Evolutionary conservation across 2,888 invertebrate species (phyloP).

Genomic region (Galerucella calmariensis): DNA sequence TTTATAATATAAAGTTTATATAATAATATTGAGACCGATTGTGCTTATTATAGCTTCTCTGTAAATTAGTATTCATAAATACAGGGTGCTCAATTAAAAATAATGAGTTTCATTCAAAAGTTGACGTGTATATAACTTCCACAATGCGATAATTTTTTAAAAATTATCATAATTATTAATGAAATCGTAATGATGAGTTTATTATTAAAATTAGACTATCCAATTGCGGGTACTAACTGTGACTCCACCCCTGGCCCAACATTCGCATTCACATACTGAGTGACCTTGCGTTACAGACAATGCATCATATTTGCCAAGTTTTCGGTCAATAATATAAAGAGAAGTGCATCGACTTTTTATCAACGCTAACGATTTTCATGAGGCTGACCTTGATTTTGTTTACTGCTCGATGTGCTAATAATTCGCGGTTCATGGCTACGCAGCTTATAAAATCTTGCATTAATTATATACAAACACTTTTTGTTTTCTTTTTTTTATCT

Average conservation of each 20-base stretch:
- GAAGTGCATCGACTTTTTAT: slow-evolving; percentile 60
- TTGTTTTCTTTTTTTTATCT: slow-evolving; percentile 18
- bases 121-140: no score
- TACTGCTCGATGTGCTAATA: slow-evolving; percentile 57
- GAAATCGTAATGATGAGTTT: no score
- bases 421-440: slow-evolving; percentile 54
- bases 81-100: no score
- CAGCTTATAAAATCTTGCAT: slow-evolving; percentile 45
- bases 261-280: slow-evolving; percentile 55
- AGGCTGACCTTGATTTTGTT: slow-evolving; percentile 57
- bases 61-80: no score
- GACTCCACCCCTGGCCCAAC: slow-evolving; percentile 56
- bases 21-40: no score
- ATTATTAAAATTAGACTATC: not conserved
- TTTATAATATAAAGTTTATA: not conserved
- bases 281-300: slow-evolving; percentile 59
- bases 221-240: not conserved
- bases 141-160: no score
- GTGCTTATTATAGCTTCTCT: no score
- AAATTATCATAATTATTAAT: no score
- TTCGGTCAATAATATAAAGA: slow-evolving; percentile 59
- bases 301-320: slow-evolving; percentile 60
- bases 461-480: slow-evolving; percentile 40
- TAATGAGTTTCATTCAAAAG: no score
- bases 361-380: slow-evolving; percentile 55